Evolutionary conservation across 2,888 invertebrate species (phyloP).

Genomic region (Lithophane socia): DNA sequence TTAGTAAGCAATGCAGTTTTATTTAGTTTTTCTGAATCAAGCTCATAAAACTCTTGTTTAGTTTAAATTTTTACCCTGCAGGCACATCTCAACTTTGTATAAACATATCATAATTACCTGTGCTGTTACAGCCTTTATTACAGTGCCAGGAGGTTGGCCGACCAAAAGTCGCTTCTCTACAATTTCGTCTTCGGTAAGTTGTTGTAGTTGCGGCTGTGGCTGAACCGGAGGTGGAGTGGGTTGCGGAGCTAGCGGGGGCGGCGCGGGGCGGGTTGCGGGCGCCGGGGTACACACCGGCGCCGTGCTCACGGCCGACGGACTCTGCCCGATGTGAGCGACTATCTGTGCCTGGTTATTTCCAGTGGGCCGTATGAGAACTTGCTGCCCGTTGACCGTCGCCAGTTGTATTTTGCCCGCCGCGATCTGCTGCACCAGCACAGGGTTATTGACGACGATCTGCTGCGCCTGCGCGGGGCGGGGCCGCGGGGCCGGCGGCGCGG

Average conservation of each 20-base stretch:
- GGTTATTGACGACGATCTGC: constrained; percentile 95
- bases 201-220: constrained; percentile 66
- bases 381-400: constrained; percentile 96
- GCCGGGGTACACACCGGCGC: constrained; percentile 66
- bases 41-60: not conserved
- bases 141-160: constrained; percentile 96
- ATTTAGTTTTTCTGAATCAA: not conserved
- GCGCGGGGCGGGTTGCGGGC: constrained; percentile 68
- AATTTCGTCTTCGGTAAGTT: constrained; percentile 86
- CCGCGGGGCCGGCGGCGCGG: constrained; percentile 74
- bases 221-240: constrained; percentile 62
- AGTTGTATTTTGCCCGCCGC: constrained; percentile 96
- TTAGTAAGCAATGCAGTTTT: not conserved
- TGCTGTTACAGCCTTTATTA: constrained; percentile 96
- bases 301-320: constrained; percentile 76
- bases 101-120: constrained; percentile 85
- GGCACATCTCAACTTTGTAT: not conserved
- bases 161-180: constrained; percentile 94
- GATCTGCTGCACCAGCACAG: constrained; percentile 94
- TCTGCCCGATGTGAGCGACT: constrained; percentile 93
- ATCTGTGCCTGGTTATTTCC: constrained; percentile 95
- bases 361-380: constrained; percentile 94
- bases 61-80: not conserved
- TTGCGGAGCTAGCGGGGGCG: constrained; percentile 62
- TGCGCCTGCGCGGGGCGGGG: constrained; percentile 83